These are phyloP conservation scores for Nixonia krombeini DNA, from an alignment of 1,140 invertebrate species.

Conservation along the genomic window DNA sequence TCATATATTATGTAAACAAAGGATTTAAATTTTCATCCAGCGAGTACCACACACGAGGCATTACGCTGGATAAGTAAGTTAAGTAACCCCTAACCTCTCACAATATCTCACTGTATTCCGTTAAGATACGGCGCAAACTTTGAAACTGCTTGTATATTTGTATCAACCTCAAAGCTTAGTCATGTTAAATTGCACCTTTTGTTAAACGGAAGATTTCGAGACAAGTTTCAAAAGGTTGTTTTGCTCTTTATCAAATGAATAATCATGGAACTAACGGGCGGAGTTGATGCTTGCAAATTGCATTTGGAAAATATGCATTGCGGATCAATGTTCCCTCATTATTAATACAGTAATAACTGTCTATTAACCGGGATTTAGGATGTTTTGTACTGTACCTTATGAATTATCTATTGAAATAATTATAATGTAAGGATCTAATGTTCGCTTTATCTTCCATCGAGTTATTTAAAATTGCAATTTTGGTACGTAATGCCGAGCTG, in stretches of 20 bases:
- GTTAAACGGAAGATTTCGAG: conserved; percentile 6
- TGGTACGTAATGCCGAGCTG: no score
- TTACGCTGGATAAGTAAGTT: conserved; percentile 22
- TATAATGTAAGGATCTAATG: neutral
- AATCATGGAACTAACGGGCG: conserved; percentile 4
- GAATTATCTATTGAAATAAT: no score
- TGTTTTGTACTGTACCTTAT: no score
- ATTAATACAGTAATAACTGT: no score
- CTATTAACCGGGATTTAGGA: no score
- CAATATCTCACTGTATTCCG: conserved; percentile 15
- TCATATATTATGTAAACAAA: conserved; percentile 55
- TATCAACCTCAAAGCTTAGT: conserved; percentile 18
- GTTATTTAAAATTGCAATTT: no score
- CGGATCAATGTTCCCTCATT: no score
- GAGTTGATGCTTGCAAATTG: no score
- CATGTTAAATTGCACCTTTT: conserved; percentile 11
- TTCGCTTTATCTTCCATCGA: no score
- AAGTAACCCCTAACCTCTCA: conserved; percentile 12
- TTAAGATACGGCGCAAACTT: conserved; percentile 17
- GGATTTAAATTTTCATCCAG: conserved; percentile 47
- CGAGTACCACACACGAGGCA: conserved; percentile 25
- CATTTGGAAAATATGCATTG: no score
- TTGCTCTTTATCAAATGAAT: conserved; percentile 13
- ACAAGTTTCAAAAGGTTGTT: conserved; percentile 1
- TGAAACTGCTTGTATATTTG: conserved; percentile 20